These are phyloP conservation scores for Crocodylus rhombifer DNA, from an alignment of 2,797 vertebrate genomes.

Conservation along the genomic window DNA sequence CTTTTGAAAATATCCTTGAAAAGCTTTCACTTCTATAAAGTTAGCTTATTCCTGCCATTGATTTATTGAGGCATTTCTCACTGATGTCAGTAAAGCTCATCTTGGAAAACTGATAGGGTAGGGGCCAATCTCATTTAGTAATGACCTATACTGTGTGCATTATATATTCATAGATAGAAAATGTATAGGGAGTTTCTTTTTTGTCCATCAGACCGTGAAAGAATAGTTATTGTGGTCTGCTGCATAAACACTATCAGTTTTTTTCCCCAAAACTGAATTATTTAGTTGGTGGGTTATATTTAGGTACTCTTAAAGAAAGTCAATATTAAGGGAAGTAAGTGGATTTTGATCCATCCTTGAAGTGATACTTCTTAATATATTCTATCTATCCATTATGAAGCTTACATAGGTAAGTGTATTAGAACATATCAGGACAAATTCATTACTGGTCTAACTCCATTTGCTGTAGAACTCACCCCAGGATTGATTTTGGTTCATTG, in stretches of 20 bases:
- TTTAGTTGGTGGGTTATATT: conserved; percentile 66
- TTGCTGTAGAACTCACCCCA: background rate
- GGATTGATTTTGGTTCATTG: conserved; percentile 48
- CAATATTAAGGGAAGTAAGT: conserved; percentile 74
- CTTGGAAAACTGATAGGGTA: conserved; percentile 44
- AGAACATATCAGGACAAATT: conserved; percentile 2
- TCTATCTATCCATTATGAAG: conserved; percentile 64
- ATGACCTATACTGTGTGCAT: background rate
- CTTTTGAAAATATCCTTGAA: conserved; percentile 5
- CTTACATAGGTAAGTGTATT: conserved; percentile 43
- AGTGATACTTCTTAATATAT: conserved; percentile 73
- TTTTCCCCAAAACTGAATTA: conserved; percentile 58
- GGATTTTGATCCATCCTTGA: conserved; percentile 69
- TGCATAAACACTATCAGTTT: conserved; percentile 49
- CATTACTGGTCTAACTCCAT: background rate
- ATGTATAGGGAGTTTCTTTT: conserved; percentile 24
- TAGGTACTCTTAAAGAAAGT: conserved; percentile 76
- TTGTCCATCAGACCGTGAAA: conserved; percentile 21
- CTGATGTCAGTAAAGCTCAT: conserved; percentile 24
- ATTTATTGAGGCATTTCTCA: conserved; percentile 11
- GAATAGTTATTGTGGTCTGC: conserved; percentile 12
- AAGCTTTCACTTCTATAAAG: conserved; percentile 25
- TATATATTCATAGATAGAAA: conserved; percentile 39
- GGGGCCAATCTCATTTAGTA: conserved; percentile 5
- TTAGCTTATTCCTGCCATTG: conserved; percentile 30